Evolutionary conservation across 2,888 invertebrate species (phyloP), one percentile per base, ranked within the genome.

Genomic region (Xestoiulus laeticollis): DNA sequence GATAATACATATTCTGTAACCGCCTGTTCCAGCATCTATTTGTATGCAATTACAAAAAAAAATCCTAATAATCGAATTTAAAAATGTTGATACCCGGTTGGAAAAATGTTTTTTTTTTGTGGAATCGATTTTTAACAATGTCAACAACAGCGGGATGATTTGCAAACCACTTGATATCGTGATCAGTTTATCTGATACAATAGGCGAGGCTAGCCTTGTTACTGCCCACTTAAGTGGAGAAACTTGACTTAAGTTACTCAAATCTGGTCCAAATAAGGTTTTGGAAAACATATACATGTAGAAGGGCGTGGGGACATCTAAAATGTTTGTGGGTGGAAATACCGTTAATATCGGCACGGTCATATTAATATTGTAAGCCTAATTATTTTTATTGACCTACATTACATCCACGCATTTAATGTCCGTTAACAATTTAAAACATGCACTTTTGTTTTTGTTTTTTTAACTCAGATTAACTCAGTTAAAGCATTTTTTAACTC

Each of bases 371-470:
- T 12, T 16, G n/a, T 59, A 59, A 59, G 19, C n/a, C n/a, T 59
- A 59, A 59, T 59, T n/a, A 59, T 59, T n/a, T 59, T 59, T 59
- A 59, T 59, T 59, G 53, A 59, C 53, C 53, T 59, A 59, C 16
- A 59, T 59, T 59, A 59, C 53, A n/a, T 3, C n/a, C 53, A 59
- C 53, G 53, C 53, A 59, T 59, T 59, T 59, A n/a, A 59, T 48
- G 48, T 48, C 16, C 43, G 16, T 16, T 16, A 14, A 12, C 48
- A 14, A 16, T n/a, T n/a, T n/a, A n/a, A n/a, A n/a, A n/a, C n/a
- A 16, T 48, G 48, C 48, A 48, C 8, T 48, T 48, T 48, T 48
- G 8, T 48, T 48, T 48, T 14, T 48, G 8, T 48, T 48, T 48
- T 48, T 16, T 16, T 48, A n/a, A n/a, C n/a, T n/a, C n/a, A n/a